Conservation (phyloP, 92 coral and sea anemone genomes). For the Epizoanthus stellaris region DNA sequence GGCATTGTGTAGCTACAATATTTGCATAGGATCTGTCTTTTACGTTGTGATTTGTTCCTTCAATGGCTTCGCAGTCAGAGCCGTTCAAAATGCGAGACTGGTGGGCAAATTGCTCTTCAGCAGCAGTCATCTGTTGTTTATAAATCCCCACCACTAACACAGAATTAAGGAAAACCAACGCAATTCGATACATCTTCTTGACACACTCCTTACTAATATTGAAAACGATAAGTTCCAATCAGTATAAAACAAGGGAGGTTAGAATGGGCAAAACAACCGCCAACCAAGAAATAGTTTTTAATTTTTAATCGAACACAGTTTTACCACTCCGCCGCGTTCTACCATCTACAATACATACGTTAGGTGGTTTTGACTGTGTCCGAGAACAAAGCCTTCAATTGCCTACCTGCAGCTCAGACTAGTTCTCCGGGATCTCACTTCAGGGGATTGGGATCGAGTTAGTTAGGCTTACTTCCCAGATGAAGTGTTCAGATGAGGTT, state of each 20-base stretch:
- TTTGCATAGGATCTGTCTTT: neutral
- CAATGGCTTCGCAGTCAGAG: neutral
- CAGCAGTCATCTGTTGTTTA: conserved; percentile 25
- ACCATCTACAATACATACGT: neutral
- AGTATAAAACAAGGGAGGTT: neutral
- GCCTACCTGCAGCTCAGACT: conserved; percentile 9
- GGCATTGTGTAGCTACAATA: neutral
- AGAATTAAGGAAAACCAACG: conserved; percentile 16
- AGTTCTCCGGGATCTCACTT: too few species aligned
- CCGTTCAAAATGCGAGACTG: neutral
- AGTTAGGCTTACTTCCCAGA: too few species aligned
- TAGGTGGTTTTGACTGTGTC: conserved; percentile 2
- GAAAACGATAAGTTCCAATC: neutral
- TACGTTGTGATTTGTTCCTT: neutral
- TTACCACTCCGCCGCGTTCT: neutral
- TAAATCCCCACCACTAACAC: neutral
- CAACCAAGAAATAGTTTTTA: conserved; percentile 9
- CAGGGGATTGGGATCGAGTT: too few species aligned
- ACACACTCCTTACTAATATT: neutral
- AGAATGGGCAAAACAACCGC: too few species aligned
- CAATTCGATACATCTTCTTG: conserved; percentile 4
- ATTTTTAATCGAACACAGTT: conserved; percentile 15
- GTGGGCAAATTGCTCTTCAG: neutral
- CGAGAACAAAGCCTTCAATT: conserved; percentile 25
- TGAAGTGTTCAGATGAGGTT: too few species aligned